A percentile compares a stretch with the other conserved stretches of the same genome.
These are phyloP conservation scores for Cyphomyrus discorhynchus DNA, from an alignment of 2,113 vertebrate species.

Conservation along the genomic window DNA sequence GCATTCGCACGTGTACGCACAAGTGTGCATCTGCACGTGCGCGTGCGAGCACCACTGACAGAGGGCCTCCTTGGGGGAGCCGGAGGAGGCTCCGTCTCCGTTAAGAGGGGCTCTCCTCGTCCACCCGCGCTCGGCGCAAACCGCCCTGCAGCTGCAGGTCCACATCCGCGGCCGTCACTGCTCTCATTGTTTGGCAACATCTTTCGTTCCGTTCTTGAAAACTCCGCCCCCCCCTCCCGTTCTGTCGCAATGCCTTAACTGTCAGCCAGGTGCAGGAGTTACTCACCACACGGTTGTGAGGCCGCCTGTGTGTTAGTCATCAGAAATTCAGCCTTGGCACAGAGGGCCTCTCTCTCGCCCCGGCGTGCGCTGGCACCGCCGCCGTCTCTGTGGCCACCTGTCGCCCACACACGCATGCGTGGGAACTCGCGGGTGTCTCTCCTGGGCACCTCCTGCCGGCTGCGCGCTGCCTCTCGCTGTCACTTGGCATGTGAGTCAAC, in stretches of 20 bases:
- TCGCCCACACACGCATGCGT: neutral
- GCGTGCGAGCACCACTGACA: neutral
- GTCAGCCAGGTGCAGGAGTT: conserved; percentile 25
- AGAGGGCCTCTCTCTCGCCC: neutral
- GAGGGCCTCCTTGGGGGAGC: neutral
- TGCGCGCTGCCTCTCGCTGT: neutral
- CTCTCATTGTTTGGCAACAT: conserved; percentile 22
- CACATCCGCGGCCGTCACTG: conserved; percentile 10
- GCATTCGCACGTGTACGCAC: neutral
- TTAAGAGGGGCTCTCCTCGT: neutral
- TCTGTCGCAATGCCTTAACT: conserved; percentile 22
- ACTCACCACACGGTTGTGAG: conserved; percentile 18
- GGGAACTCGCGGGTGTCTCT: neutral
- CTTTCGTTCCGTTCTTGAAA: conserved; percentile 14
- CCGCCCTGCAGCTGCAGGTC: conserved; percentile 11
- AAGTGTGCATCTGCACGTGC: neutral
- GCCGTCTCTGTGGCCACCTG: neutral
- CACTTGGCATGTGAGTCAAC: neutral
- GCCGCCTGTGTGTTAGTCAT: conserved; percentile 14
- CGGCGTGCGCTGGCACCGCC: neutral
- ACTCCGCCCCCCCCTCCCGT: neutral
- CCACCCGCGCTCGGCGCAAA: neutral
- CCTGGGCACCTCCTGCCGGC: neutral
- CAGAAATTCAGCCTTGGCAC: neutral
- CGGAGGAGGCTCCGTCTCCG: neutral